These are phyloP conservation scores for Todus mexicanus DNA, from an alignment of 2,797 vertebrate genomes.

Conservation along the genomic window DNA sequence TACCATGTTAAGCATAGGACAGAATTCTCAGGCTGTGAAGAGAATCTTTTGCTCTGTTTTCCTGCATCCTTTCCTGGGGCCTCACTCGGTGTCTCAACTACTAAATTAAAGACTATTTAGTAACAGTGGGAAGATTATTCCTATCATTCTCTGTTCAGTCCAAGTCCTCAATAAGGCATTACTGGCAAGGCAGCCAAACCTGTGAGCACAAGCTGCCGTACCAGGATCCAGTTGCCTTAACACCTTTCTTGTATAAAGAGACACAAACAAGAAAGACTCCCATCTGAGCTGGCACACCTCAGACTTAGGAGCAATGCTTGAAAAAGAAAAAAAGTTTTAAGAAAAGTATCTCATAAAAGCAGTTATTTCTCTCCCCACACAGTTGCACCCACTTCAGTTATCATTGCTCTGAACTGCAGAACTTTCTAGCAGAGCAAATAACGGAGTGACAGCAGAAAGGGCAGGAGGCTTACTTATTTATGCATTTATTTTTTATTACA, in stretches of 20 bases:
- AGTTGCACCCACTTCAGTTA: not conserved
- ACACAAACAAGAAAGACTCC: not conserved
- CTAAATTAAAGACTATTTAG: not conserved
- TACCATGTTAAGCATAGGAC: not conserved
- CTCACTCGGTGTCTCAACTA: not conserved
- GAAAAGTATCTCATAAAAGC: not conserved
- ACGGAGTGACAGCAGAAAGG: not conserved
- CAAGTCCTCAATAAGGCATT: not conserved
- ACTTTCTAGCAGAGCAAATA: not conserved
- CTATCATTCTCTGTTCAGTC: not conserved
- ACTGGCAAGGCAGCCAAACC: not conserved
- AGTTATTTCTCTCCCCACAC: not conserved
- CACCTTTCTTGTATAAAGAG: not conserved
- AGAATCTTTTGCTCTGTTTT: not conserved
- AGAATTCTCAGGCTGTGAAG: not conserved
- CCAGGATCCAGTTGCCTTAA: not conserved
- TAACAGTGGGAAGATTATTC: not conserved
- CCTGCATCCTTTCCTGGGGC: not conserved
- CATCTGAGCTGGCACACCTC: not conserved
- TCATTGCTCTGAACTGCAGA: not conserved
- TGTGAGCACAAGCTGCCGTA: not conserved
- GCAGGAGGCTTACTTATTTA: not conserved
- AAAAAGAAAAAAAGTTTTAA: not conserved
- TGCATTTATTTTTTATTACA: not conserved
- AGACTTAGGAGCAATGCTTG: not conserved